phyloP scores from a whole-genome alignment of 2,113 vertebrate genomes.

The Nettapus auritus region DNA sequence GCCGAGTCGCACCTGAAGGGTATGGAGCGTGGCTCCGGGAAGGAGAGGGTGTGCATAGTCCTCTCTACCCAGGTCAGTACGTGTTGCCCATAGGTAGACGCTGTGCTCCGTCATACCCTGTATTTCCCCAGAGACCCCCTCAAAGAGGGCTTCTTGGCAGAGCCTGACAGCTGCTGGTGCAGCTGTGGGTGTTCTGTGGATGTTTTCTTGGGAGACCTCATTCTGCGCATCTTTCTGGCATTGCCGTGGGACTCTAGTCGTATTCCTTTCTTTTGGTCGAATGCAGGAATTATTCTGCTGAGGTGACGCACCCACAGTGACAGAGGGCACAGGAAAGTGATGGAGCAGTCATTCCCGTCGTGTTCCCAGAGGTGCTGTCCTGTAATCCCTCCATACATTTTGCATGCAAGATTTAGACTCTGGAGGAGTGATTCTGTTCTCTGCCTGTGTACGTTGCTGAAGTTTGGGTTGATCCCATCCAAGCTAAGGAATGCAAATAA shows the following conservation, averaged over 20 bases:
- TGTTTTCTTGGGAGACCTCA: not conserved
- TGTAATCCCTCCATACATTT: not conserved
- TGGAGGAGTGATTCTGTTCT: not conserved
- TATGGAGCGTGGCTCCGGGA: not conserved
- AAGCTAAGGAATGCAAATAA: not conserved
- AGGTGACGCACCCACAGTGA: not conserved
- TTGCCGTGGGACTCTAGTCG: not conserved
- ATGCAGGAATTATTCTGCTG: not conserved
- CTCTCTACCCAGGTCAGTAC: not conserved
- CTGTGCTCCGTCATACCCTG: not conserved
- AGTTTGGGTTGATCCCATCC: not conserved
- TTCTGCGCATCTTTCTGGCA: not conserved
- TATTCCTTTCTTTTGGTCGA: not conserved
- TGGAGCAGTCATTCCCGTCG: not conserved
- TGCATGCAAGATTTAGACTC: not conserved
- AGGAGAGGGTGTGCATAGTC: not conserved
- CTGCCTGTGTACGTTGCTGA: rapidly evolving
- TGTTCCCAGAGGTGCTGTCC: not conserved
- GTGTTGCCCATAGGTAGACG: not conserved
- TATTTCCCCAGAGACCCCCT: not conserved
- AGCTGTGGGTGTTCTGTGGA: not conserved
- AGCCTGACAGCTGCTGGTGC: constrained; percentile 1
- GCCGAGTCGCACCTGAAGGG: not conserved
- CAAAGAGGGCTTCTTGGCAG: not conserved
- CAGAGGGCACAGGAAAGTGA: not conserved